These are phyloP conservation scores for Leucophora obtusa DNA, from an alignment of 2,888 invertebrate genomes.

Conservation along the genomic window DNA sequence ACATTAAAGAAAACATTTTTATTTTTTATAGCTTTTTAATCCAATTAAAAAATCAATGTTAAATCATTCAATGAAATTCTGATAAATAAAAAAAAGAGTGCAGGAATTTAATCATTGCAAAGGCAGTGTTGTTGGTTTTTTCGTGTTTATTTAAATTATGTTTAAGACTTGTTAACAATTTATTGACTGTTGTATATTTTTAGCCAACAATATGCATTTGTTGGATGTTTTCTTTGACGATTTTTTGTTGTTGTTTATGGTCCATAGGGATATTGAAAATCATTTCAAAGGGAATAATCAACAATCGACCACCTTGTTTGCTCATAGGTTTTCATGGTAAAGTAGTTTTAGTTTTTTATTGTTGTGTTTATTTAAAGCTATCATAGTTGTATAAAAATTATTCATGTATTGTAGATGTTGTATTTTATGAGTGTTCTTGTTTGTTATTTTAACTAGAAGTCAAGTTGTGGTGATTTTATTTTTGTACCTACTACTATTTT, in stretches of 20 bases:
- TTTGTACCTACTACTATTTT: too few species aligned
- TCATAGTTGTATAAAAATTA: slow-evolving; percentile 42
- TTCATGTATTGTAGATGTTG: slow-evolving; percentile 57
- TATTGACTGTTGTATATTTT: slow-evolving; percentile 56
- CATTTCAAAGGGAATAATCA: slow-evolving; percentile 43
- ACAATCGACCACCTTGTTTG: slow-evolving; percentile 52
- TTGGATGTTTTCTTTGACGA: neutral
- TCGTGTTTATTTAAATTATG: slow-evolving; percentile 58
- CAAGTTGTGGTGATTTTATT: slow-evolving; percentile 19
- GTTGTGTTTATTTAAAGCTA: neutral
- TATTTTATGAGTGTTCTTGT: slow-evolving; percentile 46
- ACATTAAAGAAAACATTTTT: neutral
- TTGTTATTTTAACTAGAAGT: slow-evolving; percentile 28
- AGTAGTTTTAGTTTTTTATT: slow-evolving; percentile 20
- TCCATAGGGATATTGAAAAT: slow-evolving; percentile 43
- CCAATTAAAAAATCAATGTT: slow-evolving; percentile 56
- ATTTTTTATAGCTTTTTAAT: slow-evolving; percentile 41
- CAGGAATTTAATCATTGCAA: slow-evolving; percentile 39
- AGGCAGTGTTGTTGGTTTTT: slow-evolving; percentile 14
- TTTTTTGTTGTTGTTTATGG: neutral
- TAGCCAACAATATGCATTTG: slow-evolving; percentile 28
- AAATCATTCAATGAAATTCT: slow-evolving; percentile 43
- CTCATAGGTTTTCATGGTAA: slow-evolving; percentile 17
- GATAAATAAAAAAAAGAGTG: neutral
- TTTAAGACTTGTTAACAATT: slow-evolving; percentile 43